These are phyloP conservation scores for Lophius piscatorius DNA, from an alignment of 2,113 vertebrate species.

Conservation along the genomic window DNA sequence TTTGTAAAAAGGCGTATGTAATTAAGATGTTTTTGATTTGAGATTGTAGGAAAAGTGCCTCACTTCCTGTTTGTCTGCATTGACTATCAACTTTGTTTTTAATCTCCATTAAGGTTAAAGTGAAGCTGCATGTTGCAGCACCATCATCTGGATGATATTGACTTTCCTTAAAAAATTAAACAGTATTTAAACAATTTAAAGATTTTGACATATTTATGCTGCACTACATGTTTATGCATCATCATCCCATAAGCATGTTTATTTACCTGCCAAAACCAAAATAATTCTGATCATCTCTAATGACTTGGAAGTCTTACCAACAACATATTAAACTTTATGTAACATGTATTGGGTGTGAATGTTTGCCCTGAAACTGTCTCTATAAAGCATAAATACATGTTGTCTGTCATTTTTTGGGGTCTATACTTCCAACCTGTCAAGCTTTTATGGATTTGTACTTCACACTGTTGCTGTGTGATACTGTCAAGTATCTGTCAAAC, in stretches of 20 bases:
- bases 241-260: not conserved
- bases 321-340: not conserved
- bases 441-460: not conserved
- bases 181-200: not conserved
- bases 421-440: not conserved
- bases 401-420: not conserved
- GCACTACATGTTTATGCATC: not conserved
- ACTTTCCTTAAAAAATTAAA: not conserved
- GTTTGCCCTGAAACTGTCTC: not conserved
- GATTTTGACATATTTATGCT: not conserved
- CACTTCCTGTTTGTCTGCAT: conserved; percentile 32
- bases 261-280: no score
- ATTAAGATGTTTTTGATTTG: conserved; percentile 3
- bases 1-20: not conserved
- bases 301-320: not conserved
- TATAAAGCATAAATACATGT: not conserved
- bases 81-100: conserved; percentile 12
- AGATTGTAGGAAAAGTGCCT: conserved; percentile 28
- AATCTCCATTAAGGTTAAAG: not conserved
- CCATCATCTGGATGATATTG: not conserved
- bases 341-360: no score
- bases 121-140: not conserved
- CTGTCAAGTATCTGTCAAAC: not conserved
- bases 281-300: not conserved
- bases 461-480: not conserved